These are phyloP conservation scores for Lates japonicus DNA, from an alignment of 2,797 vertebrate genomes.

Conservation along the genomic window DNA sequence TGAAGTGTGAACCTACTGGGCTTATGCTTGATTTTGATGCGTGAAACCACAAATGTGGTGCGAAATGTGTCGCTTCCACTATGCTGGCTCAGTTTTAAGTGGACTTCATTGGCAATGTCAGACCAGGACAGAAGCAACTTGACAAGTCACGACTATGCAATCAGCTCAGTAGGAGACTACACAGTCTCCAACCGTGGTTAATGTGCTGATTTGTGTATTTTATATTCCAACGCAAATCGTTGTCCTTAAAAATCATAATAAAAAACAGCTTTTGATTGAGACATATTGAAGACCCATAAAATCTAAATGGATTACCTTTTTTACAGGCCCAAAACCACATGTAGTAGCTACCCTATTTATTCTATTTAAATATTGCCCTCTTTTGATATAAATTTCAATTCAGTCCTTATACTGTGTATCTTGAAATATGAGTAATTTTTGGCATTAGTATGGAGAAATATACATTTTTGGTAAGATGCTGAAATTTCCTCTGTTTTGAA, in stretches of 20 bases:
- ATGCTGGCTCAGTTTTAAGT: conserved; percentile 43
- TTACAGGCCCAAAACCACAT: no score
- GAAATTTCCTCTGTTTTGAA: no score
- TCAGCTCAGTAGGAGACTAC: conserved; percentile 13
- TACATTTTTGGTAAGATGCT: no score
- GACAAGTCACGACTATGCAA: conserved; percentile 40
- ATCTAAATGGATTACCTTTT: no score
- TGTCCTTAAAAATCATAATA: no score
- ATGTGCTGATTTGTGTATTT: neutral
- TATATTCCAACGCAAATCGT: no score
- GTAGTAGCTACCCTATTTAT: no score
- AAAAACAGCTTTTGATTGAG: neutral
- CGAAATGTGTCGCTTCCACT: conserved; percentile 59
- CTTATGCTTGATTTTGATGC: conserved; percentile 58
- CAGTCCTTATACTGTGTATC: no score
- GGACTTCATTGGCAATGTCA: conserved; percentile 47
- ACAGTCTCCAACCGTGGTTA: neutral
- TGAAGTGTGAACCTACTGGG: conserved; percentile 63
- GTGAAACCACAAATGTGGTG: conserved; percentile 63
- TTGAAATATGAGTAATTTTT: no score
- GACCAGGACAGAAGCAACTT: conserved; percentile 38
- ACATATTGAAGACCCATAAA: neutral
- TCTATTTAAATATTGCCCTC: no score
- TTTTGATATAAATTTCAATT: no score
- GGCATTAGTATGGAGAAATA: no score